Evolutionary conservation across 2,888 invertebrate genomes (phyloP).

Genomic region (Leptopilina drosophilae): DNA sequence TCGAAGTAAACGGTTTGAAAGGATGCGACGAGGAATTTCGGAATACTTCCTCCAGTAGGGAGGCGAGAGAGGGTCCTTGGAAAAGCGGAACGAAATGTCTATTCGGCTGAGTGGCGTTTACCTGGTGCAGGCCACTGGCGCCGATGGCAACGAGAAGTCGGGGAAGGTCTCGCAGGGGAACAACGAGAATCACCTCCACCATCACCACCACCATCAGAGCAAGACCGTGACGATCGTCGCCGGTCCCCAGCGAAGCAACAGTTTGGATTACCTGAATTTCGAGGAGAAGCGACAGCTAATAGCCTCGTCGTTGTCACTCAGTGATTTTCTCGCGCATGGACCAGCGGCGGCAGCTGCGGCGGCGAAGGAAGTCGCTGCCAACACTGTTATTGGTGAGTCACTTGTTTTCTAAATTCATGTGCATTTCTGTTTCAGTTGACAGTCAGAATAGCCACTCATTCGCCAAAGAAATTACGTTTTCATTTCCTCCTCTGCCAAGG

Average conservation of each 20-base stretch:
- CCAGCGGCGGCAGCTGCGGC: constrained; percentile 79
- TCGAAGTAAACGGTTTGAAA: too few species aligned
- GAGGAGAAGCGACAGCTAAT: constrained; percentile 94
- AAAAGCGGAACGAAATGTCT: constrained; percentile 65
- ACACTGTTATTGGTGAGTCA: constrained; percentile 76
- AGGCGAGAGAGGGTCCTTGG: not conserved
- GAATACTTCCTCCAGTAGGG: too few species aligned
- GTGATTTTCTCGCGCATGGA: constrained; percentile 89
- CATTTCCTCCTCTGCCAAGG: too few species aligned
- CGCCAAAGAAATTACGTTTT: too few species aligned
- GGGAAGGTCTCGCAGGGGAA: constrained; percentile 52
- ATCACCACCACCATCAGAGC: constrained; percentile 65
- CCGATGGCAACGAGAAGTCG: constrained; percentile 61
- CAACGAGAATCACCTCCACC: constrained; percentile 59
- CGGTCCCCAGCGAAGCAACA: constrained; percentile 86
- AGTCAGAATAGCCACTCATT: too few species aligned
- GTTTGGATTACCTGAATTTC: constrained; percentile 93
- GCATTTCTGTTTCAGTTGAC: too few species aligned
- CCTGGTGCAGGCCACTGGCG: constrained; percentile 69
- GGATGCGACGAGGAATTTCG: too few species aligned
- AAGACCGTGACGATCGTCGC: constrained; percentile 83
- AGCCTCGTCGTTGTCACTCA: constrained; percentile 90
- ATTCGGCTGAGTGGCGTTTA: constrained; percentile 75
- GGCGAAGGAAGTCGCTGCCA: constrained; percentile 77
- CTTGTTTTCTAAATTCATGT: not conserved